Base-by-base conservation (phyloP, 2,888 invertebrate genomes). In the Siphonodentalium dalli region DNA sequence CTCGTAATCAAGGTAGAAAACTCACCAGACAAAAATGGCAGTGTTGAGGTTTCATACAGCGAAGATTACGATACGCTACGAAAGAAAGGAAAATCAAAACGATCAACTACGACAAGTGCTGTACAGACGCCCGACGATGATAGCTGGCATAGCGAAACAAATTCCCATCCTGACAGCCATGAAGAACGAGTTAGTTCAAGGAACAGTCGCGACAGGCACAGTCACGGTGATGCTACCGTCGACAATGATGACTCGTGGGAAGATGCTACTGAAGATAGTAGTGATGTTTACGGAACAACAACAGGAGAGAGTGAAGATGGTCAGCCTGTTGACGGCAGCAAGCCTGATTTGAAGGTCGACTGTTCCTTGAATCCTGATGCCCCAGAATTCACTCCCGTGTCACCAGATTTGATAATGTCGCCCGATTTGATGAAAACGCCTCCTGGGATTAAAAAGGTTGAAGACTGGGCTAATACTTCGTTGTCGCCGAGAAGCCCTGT, bases 1-100 rank as follows among this genome's bases (percentile, higher is more conserved):
- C 64, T 77, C 13, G 64, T 76, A 15, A 71, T 76, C 33, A 77
- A 77, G 54, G 66, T 76, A 28, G 77, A 76, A 47, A 77, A 77
- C 55, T 69, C 70, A 20, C 67, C 69, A 20, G 71, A 69, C 13
- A 68, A 61, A 35, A 68, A 70, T 35, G 58, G 65, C n/a, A 59
- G 61, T 31, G 73, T 72, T 7, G 71, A 71, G 40, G 71, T 71
- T 29, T 73, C 72, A 50, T 71, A 72, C 39, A 68, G n/a, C n/a
- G n/a, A n/a, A n/a, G 45, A 48, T 44, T 56, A 51, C 37, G 56
- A 48, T 49, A 56, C 39, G 28, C 46, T 45, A 45, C 46, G 24
- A 28, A 43, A 2, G 34, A 58, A 38, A 21, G 54, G 39, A 38
- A 59, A 58, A 59, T 51, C 38, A 33, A 35, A 46, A 43, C 39